A percentile compares a stretch with the other conserved stretches of the same genome.
Evolutionary conservation across 2,888 invertebrate species (phyloP).

Genomic region (Diploptera punctata): DNA sequence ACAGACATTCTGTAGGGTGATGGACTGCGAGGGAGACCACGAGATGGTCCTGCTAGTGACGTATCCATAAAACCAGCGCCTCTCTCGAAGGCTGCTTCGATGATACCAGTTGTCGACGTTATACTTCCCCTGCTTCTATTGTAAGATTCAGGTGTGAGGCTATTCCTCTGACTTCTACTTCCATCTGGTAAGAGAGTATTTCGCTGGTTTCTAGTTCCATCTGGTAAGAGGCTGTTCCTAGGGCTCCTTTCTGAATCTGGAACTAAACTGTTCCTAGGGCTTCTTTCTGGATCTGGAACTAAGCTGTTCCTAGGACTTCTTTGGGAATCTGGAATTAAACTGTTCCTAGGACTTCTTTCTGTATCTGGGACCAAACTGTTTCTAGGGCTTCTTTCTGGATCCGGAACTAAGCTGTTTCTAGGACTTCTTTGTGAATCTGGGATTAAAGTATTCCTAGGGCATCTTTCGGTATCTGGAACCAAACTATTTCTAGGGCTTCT

Average conservation of each 20-base stretch:
- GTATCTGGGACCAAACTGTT: slow-evolving; percentile 54
- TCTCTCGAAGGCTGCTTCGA: not conserved
- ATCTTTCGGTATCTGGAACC: slow-evolving; percentile 61
- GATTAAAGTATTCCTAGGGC: slow-evolving; percentile 67
- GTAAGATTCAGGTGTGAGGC: slow-evolving; percentile 65
- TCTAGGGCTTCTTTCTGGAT: slow-evolving; percentile 59
- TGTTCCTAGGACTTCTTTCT: slow-evolving; percentile 65
- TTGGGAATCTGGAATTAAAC: slow-evolving; percentile 62
- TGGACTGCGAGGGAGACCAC: slow-evolving; percentile 56
- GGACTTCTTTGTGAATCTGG: slow-evolving; percentile 66
- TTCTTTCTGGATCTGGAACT: slow-evolving; percentile 64
- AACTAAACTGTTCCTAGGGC: slow-evolving; percentile 63
- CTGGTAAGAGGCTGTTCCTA: slow-evolving; percentile 53
- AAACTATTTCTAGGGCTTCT: slow-evolving; percentile 64
- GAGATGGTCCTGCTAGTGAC: slow-evolving; percentile 7
- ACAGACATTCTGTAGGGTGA: slow-evolving; percentile 65
- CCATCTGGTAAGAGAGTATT: slow-evolving; percentile 62
- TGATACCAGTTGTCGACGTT: slow-evolving; percentile 54
- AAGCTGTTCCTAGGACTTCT: slow-evolving; percentile 70
- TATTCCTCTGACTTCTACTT: slow-evolving; percentile 58
- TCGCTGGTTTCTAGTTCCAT: slow-evolving; percentile 58
- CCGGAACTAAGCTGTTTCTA: slow-evolving; percentile 62
- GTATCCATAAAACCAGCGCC: slow-evolving; percentile 46
- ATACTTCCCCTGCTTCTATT: slow-evolving; percentile 65
- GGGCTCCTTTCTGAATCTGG: slow-evolving; percentile 63